Evolutionary conservation across 2,113 vertebrate genomes (phyloP).

Genomic region (Axis porcinus): DNA sequence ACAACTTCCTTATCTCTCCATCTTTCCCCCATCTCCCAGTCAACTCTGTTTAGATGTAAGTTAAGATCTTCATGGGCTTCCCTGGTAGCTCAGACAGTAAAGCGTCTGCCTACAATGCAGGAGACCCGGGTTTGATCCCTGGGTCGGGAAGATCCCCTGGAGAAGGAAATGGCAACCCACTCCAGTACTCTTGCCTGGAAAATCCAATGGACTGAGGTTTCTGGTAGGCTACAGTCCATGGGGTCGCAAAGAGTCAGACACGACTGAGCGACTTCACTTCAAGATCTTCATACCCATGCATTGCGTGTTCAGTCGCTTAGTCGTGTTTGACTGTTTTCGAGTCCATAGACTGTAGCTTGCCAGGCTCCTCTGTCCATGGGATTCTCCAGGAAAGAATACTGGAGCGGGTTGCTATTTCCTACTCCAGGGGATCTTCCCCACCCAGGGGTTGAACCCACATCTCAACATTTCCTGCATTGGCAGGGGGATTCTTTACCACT

Average conservation of each 20-base stretch:
- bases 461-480: neutral
- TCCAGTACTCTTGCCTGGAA: no score
- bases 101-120: no score
- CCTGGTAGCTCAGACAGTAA: no score
- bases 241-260: no score
- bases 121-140: no score
- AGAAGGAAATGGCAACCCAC: no score
- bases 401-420: neutral
- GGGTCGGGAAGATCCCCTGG: no score
- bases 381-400: neutral
- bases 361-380: neutral
- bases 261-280: no score
- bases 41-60: neutral
- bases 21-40: neutral
- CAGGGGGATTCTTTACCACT: neutral
- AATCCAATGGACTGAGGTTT: no score
- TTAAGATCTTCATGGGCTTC: neutral
- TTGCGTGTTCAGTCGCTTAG: neutral
- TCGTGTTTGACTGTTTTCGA: neutral
- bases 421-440: neutral
- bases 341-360: neutral
- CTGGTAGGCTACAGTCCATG: no score
- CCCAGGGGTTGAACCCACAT: rapidly evolving
- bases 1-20: neutral
- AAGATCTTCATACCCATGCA: neutral